Evolutionary conservation across 1,140 invertebrate species (phyloP).

Genomic region (Monochamus saltuarius): DNA sequence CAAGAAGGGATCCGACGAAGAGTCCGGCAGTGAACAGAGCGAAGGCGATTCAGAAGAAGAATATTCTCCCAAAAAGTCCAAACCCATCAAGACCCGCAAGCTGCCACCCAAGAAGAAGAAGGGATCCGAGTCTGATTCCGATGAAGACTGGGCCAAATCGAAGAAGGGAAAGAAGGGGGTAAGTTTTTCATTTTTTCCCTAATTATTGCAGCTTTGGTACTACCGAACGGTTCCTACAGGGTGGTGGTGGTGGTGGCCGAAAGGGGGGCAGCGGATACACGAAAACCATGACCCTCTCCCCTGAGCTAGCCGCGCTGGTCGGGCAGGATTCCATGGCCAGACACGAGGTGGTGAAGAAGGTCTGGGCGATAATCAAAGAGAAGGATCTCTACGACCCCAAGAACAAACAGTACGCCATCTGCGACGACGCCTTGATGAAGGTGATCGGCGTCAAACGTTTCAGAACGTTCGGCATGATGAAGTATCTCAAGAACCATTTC

Average conservation of each 20-base stretch:
- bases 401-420: constrained; percentile 92
- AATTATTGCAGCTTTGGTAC: not conserved
- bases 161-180: constrained; percentile 56
- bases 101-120: constrained; percentile 64
- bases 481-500: constrained; percentile 90
- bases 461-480: constrained; percentile 94
- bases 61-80: constrained; percentile 64
- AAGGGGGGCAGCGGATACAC: constrained; percentile 76
- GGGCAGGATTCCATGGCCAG: constrained; percentile 82
- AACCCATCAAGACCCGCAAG: constrained; percentile 53
- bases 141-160: constrained; percentile 74
- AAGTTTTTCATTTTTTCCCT: constrained; percentile 34
- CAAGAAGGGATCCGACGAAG: constrained; percentile 62
- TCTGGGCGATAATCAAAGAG: constrained; percentile 92
- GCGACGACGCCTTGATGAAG: constrained; percentile 86
- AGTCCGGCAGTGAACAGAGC: constrained; percentile 61
- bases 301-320: constrained; percentile 81
- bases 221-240: constrained; percentile 25
- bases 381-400: constrained; percentile 89
- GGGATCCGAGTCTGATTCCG: constrained; percentile 73
- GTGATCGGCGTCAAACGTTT: constrained; percentile 89
- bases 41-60: constrained; percentile 69
- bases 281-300: constrained; percentile 77
- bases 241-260: constrained; percentile 43
- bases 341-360: constrained; percentile 89